Percentiles rank a stretch among this genome's conserved stretches.
Conservation (phyloP, 1,140 invertebrate species). For the Solenopsis invicta region DNA sequence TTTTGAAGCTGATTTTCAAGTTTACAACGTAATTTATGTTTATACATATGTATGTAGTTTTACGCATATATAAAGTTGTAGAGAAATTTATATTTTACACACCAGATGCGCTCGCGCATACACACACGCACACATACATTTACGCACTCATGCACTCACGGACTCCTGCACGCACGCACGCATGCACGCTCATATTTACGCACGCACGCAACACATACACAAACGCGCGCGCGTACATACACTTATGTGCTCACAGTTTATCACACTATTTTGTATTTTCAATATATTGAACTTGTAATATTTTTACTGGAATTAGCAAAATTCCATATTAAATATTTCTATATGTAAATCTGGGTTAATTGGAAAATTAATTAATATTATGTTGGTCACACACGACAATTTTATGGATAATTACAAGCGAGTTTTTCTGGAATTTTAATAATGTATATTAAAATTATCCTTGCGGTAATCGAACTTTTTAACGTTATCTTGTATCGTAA, state of each 20-base stretch:
- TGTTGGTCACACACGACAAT: conserved; percentile 8
- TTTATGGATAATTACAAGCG: conserved; percentile 27
- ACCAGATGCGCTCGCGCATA: too few species aligned
- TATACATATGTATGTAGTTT: background rate
- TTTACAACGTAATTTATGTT: background rate
- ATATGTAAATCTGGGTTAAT: conserved; percentile 33
- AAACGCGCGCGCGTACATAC: too few species aligned
- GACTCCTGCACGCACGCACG: too few species aligned
- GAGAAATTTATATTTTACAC: background rate
- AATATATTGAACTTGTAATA: background rate
- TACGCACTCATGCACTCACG: too few species aligned
- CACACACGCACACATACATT: background rate
- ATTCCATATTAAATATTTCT: conserved; percentile 31
- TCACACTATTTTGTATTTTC: background rate
- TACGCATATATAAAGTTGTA: background rate
- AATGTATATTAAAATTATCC: conserved; percentile 44
- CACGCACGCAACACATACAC: background rate
- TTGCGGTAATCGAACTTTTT: conserved; percentile 35
- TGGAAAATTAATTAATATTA: conserved; percentile 42
- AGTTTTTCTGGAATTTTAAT: conserved; percentile 51
- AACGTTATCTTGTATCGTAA: background rate
- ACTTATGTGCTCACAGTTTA: too few species aligned
- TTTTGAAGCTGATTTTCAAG: background rate
- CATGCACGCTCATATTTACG: too few species aligned
- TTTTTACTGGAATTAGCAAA: conserved; percentile 9